phyloP scores from a whole-genome alignment of 2,113 vertebrate species.

The Corapipo altera region DNA sequence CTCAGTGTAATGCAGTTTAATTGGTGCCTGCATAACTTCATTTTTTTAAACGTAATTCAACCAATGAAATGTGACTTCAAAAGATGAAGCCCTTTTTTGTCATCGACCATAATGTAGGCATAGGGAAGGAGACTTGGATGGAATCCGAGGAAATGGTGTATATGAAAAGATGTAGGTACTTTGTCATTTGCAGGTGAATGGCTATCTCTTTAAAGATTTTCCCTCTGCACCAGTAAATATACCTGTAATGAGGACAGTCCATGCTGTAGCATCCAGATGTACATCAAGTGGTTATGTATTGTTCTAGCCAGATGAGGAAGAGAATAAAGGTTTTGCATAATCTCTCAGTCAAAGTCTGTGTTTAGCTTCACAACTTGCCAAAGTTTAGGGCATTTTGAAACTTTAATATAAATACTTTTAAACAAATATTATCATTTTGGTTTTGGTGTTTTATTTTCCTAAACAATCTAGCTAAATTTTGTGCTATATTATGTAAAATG shows the following conservation, averaged over 20 bases:
- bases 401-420: not conserved
- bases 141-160: not conserved
- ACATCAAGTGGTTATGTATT: not conserved
- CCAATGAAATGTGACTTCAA: not conserved
- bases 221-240: not conserved
- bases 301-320: not conserved
- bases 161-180: not conserved
- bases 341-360: not conserved
- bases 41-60: not conserved
- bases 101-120: not conserved
- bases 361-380: not conserved
- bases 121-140: not conserved
- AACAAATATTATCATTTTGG: not conserved
- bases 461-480: not conserved
- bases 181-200: not conserved
- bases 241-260: not conserved
- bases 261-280: not conserved
- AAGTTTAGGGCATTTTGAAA: not conserved
- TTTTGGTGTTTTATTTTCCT: not conserved
- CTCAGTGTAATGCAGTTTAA: not conserved
- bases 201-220: not conserved
- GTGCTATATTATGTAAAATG: not conserved
- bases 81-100: not conserved
- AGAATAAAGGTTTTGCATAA: not conserved
- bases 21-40: not conserved